phyloP scores from a whole-genome alignment of 2,888 invertebrate genomes.

The Tipula helvola region DNA sequence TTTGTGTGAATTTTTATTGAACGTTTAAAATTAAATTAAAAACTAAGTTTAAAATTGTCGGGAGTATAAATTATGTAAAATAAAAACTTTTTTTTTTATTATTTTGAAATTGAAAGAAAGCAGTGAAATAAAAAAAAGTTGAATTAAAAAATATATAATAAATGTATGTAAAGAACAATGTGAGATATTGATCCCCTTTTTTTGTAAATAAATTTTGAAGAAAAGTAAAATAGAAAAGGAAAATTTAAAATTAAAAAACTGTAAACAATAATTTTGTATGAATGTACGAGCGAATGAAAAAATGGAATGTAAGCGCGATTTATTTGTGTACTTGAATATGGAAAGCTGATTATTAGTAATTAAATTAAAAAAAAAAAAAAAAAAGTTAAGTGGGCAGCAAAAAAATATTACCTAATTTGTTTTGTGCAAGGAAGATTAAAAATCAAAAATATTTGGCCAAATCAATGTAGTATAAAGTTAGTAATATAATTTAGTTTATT shows the following conservation, averaged over 20 bases:
- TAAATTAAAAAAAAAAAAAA: not conserved
- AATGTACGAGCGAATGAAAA: not conserved
- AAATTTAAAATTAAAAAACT: not conserved
- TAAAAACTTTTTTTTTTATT: not conserved
- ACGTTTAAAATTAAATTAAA: not conserved
- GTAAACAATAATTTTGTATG: not conserved
- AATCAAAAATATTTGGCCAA: not conserved
- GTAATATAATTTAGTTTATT: not conserved
- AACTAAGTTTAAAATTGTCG: not conserved
- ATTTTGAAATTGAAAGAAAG: not conserved
- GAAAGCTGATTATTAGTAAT: not conserved
- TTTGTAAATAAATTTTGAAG: not conserved
- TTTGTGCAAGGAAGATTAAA: not conserved
- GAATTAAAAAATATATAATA: not conserved
- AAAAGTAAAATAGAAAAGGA: not conserved
- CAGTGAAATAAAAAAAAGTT: slow-evolving; percentile 5
- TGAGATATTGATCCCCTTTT: not conserved
- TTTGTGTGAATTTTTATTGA: slow-evolving; percentile 9
- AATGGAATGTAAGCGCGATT: not conserved
- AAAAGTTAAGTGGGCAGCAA: not conserved
- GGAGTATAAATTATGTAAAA: not conserved
- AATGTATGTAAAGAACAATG: not conserved
- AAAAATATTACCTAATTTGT: not conserved
- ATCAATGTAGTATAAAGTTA: not conserved
- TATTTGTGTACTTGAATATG: not conserved